Evolutionary conservation across 2,888 invertebrate genomes (phyloP).

Genomic region (Tipula unca): DNA sequence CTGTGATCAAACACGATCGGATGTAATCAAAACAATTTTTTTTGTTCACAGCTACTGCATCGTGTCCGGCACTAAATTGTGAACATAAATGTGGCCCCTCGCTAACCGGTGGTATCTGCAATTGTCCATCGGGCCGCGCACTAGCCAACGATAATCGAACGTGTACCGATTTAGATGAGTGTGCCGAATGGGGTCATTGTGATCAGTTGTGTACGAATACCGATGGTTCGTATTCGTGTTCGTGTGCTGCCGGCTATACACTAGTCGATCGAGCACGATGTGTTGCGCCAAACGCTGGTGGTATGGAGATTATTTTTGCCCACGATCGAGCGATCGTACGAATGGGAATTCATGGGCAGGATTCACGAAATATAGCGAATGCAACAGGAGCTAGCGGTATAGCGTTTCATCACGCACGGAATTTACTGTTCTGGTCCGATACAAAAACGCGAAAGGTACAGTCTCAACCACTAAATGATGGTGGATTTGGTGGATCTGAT

Average conservation of each 20-base stretch:
- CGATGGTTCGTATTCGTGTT: conserved; percentile 74
- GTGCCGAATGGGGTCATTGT: conserved; percentile 86
- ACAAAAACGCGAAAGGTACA: conserved; percentile 74
- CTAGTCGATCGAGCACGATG: conserved; percentile 55
- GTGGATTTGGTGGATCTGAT: conserved; percentile 49
- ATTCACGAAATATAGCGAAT: conserved; percentile 59
- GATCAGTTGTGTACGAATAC: conserved; percentile 90
- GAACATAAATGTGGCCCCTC: conserved; percentile 88
- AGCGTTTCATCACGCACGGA: conserved; percentile 70
- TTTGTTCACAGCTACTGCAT: conserved; percentile 56
- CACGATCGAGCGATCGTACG: conserved; percentile 63
- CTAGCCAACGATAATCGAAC: conserved; percentile 76
- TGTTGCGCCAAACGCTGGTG: conserved; percentile 49
- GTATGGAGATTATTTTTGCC: conserved; percentile 56
- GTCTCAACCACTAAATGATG: conserved; percentile 40
- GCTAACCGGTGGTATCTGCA: conserved; percentile 80
- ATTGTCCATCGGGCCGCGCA: conserved; percentile 76
- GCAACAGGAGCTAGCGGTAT: conserved; percentile 78
- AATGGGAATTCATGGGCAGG: conserved; percentile 59
- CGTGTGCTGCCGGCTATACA: conserved; percentile 70
- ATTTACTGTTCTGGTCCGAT: conserved; percentile 83
- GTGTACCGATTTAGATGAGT: conserved; percentile 89
- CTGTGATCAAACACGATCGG: background rate
- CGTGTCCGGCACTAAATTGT: conserved; percentile 79
- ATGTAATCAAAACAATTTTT: background rate